Base-by-base conservation (phyloP, 53 echinoderm and acorn worm genomes). In the Arbacia lixula region DNA sequence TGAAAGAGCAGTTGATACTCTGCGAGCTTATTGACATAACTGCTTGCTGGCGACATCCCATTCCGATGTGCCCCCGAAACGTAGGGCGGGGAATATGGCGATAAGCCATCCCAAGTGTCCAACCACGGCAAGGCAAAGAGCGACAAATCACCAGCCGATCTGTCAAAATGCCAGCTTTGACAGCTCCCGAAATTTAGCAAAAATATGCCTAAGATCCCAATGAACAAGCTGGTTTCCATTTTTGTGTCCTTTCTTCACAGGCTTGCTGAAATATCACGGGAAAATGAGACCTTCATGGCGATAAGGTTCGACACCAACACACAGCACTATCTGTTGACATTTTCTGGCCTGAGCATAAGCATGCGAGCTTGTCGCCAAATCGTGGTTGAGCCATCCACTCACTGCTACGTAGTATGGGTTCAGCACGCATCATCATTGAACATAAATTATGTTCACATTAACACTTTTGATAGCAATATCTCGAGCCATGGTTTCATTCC, bases 1-100 rank as follows among this genome's bases (percentile, higher is more conserved):
- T 71, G 49, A 20, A 74, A 74, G 5, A 74, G 36, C 26, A 34
- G 33, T 17, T 74, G 5, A 12, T 74, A 74, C 33, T 53, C 74
- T 12, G 40, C 69, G 27, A 43, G 5, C 4, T 40, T 29, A 29
- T 29, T 42, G 43, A 12, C 12, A 16, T 62, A 30, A 22, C 21
- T 56, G 36, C 10, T 37, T 2, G 56, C 56, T 12, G 33, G 12
- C 0, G 10, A 29, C 20, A 28, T 40, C 43, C 69, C 46, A 5
- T 24, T 39, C 4, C 27, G 41, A 27, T 28, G 41, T 43, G 40
- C 69, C 28, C 34, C 43, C 26, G 69, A 0, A 29, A 25, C 40
- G 69, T 43, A 27, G 27, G 42, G 46, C 40, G 25, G 40, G 16
- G 42, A 42, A 69, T 27, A 69, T 41, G 43, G 29, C 46, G 41